Evolutionary conservation across 2,888 invertebrate species (phyloP).

Genomic region (Lithophane ornitopus): DNA sequence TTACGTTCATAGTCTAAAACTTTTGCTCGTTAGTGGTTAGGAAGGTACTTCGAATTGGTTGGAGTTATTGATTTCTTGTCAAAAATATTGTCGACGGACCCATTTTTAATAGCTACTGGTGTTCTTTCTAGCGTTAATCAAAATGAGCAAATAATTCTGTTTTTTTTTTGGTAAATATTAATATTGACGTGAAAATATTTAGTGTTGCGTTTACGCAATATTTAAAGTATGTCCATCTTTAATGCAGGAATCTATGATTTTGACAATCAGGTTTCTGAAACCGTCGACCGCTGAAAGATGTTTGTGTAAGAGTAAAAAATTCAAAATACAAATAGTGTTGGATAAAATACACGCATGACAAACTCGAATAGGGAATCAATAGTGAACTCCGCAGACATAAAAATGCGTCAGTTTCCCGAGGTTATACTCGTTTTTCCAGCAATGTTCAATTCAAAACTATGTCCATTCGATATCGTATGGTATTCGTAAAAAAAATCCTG

Average conservation of each 20-base stretch:
- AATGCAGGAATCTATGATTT: not conserved
- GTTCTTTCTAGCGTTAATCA: not conserved
- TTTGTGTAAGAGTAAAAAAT: not conserved
- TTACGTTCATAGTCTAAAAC: constrained; percentile 11
- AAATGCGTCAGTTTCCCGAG: not conserved
- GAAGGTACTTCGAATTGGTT: not conserved
- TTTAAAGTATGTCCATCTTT: not conserved
- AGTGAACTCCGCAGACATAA: not conserved
- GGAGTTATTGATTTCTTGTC: not conserved
- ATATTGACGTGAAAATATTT: not conserved
- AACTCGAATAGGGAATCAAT: not conserved
- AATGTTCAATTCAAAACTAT: not conserved
- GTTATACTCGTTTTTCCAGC: not conserved
- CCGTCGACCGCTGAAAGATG: no score
- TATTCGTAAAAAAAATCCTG: no score
- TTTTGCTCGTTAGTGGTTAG: constrained; percentile 11
- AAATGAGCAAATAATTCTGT: not conserved
- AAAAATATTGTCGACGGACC: not conserved
- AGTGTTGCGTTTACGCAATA: not conserved
- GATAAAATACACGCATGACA: not conserved
- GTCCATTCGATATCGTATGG: not conserved
- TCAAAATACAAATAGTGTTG: not conserved
- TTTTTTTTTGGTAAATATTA: not conserved
- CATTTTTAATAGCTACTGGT: not conserved
- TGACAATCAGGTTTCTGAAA: not conserved